Percentiles rank a stretch among this genome's conserved stretches.
These are phyloP conservation scores for Cinclus mexicanus DNA, from an alignment of 2,113 vertebrate species.

Conservation along the genomic window DNA sequence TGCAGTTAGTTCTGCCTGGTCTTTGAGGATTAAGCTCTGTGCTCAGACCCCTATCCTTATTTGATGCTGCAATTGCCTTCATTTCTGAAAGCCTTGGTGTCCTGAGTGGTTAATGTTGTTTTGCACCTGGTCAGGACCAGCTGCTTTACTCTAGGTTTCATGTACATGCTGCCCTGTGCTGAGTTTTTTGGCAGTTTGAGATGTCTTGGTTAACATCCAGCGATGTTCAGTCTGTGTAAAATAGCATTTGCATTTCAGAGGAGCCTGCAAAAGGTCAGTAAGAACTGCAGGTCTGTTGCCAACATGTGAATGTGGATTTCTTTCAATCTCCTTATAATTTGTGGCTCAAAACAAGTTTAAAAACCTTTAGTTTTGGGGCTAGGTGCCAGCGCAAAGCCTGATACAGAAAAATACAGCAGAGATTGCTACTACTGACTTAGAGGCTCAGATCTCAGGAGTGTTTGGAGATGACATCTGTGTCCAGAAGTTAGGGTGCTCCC, in stretches of 20 bases:
- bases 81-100: background rate
- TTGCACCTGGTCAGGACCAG: background rate
- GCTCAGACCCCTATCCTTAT: background rate
- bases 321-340: background rate
- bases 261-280: background rate
- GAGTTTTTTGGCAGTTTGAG: background rate
- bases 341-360: background rate
- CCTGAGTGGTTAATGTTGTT: background rate
- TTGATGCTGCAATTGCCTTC: background rate
- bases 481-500: background rate
- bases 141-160: rapidly evolving
- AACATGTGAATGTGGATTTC: background rate
- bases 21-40: background rate
- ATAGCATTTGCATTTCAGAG: background rate
- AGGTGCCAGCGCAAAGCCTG: background rate
- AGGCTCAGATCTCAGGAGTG: background rate
- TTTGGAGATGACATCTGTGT: background rate
- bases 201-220: background rate
- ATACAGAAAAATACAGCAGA: background rate
- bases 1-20: background rate
- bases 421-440: background rate
- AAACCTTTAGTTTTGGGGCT: background rate
- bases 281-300: background rate
- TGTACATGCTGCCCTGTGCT: background rate
- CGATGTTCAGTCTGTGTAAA: rapidly evolving